Evolutionary conservation across 92 coral and sea anemone species (phyloP).

Genomic region (Zoanthus solanderi): DNA sequence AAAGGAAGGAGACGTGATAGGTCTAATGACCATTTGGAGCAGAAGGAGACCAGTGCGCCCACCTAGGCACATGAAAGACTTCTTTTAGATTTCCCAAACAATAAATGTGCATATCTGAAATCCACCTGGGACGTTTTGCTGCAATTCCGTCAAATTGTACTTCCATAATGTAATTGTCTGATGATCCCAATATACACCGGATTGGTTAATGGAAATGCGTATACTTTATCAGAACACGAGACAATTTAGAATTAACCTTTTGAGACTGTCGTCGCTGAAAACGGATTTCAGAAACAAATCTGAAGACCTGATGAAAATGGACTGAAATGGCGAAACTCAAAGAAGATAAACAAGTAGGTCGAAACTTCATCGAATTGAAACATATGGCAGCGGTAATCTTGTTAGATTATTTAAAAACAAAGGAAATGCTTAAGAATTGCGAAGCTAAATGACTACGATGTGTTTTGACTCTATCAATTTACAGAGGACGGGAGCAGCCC

Average conservation of each 20-base stretch:
- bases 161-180: conserved; percentile 37
- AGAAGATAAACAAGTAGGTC: conserved; percentile 3
- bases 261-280: conserved; percentile 15
- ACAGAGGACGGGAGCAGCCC: background rate
- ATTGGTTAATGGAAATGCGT: conserved; percentile 45
- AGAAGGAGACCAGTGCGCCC: conserved; percentile 46
- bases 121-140: conserved; percentile 22
- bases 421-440: conserved; percentile 2
- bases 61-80: conserved; percentile 45
- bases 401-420: conserved; percentile 3
- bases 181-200: conserved; percentile 39
- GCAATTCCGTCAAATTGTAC: conserved; percentile 39
- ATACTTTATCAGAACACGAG: conserved; percentile 46
- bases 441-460: conserved; percentile 7
- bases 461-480: background rate
- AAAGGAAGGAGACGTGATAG: conserved; percentile 9
- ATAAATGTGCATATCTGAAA: conserved; percentile 45
- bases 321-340: background rate
- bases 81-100: conserved; percentile 27
- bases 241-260: background rate
- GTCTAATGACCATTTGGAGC: conserved; percentile 47
- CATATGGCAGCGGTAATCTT: background rate
- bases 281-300: conserved; percentile 22
- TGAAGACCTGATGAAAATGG: conserved; percentile 2
- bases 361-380: background rate